Evolutionary conservation across 2,888 invertebrate species (phyloP), one percentile per base, ranked within the genome.

Genomic region (Parelbella ahira): DNA sequence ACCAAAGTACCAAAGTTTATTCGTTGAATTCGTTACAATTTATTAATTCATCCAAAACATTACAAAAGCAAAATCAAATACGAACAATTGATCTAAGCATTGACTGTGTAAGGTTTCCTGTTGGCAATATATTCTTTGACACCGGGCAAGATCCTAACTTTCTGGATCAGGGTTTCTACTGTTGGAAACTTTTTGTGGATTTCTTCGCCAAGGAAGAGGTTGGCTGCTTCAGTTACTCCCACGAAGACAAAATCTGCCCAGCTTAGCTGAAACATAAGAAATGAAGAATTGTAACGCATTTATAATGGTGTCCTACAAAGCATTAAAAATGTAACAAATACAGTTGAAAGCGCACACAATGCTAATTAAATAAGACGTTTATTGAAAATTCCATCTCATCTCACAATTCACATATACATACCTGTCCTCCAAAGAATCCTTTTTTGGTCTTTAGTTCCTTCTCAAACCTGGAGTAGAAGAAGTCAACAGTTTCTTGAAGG

Each of bases 241-340:
- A 77, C 64, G 0, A 84, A 55, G 8, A 79, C 47, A 47, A 83
- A 82, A 48, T 86, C 86, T 2, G 68, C 82, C 84, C 84, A 86
- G 37, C 68, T 66, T 12, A 82, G 38, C 83, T 83, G 60, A 11
- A 65, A 62, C 28, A 18, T 20, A 4, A 21, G n/a, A n/a, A n/a
- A n/a, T n/a, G n/a, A n/a, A n/a, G n/a, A n/a, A n/a, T n/a, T n/a
- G n/a, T n/a, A n/a, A n/a, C n/a, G n/a, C n/a, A n/a, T n/a, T n/a
- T n/a, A n/a, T n/a, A n/a, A n/a, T n/a, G n/a, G n/a, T n/a, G n/a
- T n/a, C n/a, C n/a, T n/a, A n/a, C n/a, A n/a, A n/a, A n/a, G n/a
- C n/a, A n/a, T n/a, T n/a, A n/a, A n/a, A n/a, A n/a, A n/a, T n/a
- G n/a, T n/a, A n/a, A n/a, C n/a, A n/a, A n/a, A n/a, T n/a, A n/a